Evolutionary conservation across 2,797 vertebrate genomes (phyloP), one percentile per base, ranked within the genome.

Genomic region (Ptychobarbus kaznakovi): DNA sequence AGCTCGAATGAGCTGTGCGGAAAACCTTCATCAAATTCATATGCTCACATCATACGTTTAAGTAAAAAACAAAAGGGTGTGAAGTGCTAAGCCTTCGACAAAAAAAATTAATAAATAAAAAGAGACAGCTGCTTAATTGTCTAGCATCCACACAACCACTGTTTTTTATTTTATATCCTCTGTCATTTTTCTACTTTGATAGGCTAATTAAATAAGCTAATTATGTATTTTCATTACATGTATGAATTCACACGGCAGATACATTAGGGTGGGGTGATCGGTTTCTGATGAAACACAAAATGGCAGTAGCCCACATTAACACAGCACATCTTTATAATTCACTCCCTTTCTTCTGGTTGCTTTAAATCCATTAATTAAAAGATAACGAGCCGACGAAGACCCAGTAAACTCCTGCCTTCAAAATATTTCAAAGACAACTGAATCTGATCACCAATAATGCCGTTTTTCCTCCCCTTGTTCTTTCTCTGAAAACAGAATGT

Each of bases 211-310:
- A 81, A 83, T 75, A 74, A 68, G 35, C 61, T 56, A 76, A 77
- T 40, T 7, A 35, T 25, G 11, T 35, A 4, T 83, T 75, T 51
- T 20, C 58, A 40, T 74, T 66, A 15, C 73, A 68, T 76, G 20
- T 83, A 12, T 68, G 15, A 83, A 81, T 76, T 80, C 12, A 80
- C 44, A 65, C 10, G 40, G 63, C 81, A 44, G 40, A 38, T 16
- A 66, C 28, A 51, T 65, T 12, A 53, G 16, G 46, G 79, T 73
- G 70, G 79, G 32, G 22, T 68, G 58, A 53, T 49, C 81, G 13
- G 44, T 68, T 76, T 75, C 81, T 76, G 73, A 53, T 66, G 15
- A 70, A 78, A 79, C 65, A 84, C 83, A 84, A 84, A 79, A 84
- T 79, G 83, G 83, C 49, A 84, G 83, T 65, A 58, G 40, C 18